Base-by-base conservation (phyloP, 2,113 vertebrate genomes). In the Hyaena hyaena region DNA sequence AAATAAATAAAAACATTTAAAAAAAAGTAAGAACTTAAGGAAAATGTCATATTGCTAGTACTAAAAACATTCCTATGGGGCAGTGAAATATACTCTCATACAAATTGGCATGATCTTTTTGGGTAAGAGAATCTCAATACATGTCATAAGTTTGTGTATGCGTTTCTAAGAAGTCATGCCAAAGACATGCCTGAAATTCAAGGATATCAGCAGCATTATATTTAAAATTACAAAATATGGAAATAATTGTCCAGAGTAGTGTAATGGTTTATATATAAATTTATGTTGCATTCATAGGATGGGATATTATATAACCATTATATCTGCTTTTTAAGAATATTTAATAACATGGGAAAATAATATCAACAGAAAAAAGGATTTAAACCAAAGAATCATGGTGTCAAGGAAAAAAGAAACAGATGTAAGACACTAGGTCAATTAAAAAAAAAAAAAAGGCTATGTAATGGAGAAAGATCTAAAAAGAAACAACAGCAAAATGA, bases 291-390 rank as follows among this genome's bases (percentile, higher is more conserved):
- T 16, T 90, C 58, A 93, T n/a, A 43, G 53, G 24, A 76, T 8
- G 2, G 7, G 50, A 63, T 88, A 74, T 45, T 84, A 53, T 8
- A 90, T 50, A 84, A 48, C 10, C n/a, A 93, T 65, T 95, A 89
- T 71, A 89, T 85, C 74, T 63, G 7, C n/a, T 93, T 90, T 76
- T 50, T 28, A 84, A 88, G 33, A 71, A 65, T 73, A 73, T 48
- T 94, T 96, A 92, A 86, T 69, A 39, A 81, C 21, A 83, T n/a
- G 31, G 39, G 58, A 80, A 92, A 95, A 93, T 65, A 65, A n/a
- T 53, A 55, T 91, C 58, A 87, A 68, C 33, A 71, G 79, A 84
- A 84, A 84, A 79, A 35, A 73, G 17, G 33, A 53, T 95, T 45
- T 91, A 69, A 63, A 88, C 26, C 63, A 92, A 74, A 81, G 26